phyloP scores from a whole-genome alignment of 2,113 vertebrate species.

The Reinhardtius hippoglossoides region DNA sequence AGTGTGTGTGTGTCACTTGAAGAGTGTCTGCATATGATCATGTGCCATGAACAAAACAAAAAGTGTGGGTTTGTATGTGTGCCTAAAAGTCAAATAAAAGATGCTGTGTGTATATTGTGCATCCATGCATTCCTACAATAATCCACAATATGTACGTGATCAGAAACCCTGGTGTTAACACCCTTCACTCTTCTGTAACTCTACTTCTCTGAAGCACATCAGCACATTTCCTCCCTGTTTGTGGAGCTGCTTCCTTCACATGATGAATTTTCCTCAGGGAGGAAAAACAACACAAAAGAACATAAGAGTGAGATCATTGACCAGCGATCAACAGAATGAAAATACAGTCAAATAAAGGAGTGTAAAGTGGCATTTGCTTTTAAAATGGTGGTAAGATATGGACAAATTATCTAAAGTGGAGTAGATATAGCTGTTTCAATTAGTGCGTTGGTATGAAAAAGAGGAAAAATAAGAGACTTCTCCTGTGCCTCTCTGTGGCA shows the following conservation, averaged over 20 bases:
- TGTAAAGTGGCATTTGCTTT: constrained; percentile 13
- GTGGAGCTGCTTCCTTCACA: constrained; percentile 49
- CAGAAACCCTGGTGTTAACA: constrained; percentile 59
- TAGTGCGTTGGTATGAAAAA: too few relatives aligned
- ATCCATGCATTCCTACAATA: constrained; percentile 51
- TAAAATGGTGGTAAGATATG: constrained; percentile 5
- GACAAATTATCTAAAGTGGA: constrained; percentile 25
- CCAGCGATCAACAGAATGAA: constrained; percentile 47
- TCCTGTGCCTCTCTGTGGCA: background rate
- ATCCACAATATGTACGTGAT: constrained; percentile 43
- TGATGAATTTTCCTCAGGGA: constrained; percentile 33
- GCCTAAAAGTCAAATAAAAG: constrained; percentile 53
- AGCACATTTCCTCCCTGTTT: constrained; percentile 32
- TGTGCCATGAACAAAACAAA: constrained; percentile 42
- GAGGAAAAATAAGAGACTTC: background rate
- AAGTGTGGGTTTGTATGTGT: constrained; percentile 35
- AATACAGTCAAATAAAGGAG: constrained; percentile 22
- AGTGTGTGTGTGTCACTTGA: background rate
- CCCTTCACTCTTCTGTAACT: constrained; percentile 34
- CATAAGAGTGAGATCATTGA: constrained; percentile 49
- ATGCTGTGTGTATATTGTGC: constrained; percentile 46
- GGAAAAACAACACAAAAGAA: constrained; percentile 38
- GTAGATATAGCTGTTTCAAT: background rate
- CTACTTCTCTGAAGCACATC: constrained; percentile 42
- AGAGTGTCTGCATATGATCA: constrained; percentile 28